Conservation (phyloP, 92 coral and sea anemone species). For the Siderastrea radians region DNA sequence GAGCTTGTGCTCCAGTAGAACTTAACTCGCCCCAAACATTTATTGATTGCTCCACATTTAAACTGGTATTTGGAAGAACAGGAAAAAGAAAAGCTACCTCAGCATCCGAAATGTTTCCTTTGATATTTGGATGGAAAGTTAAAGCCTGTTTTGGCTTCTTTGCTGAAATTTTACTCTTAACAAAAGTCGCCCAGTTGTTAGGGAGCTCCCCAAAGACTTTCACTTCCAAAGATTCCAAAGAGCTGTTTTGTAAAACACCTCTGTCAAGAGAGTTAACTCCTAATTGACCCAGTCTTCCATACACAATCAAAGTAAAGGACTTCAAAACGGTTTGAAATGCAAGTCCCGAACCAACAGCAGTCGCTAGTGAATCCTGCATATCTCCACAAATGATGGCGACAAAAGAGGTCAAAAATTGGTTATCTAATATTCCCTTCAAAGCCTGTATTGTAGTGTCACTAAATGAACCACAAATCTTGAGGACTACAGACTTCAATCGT, state of each 20-base stretch:
- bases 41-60: neutral
- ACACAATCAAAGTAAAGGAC: neutral
- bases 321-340: neutral
- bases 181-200: neutral
- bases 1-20: neutral
- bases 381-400: neutral
- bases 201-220: constrained; percentile 15
- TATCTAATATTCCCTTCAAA: neutral
- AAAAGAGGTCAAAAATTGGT: neutral
- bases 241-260: neutral
- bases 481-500: constrained; percentile 12
- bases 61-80: neutral
- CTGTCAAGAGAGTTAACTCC: neutral
- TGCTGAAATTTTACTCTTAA: neutral
- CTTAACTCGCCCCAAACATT: constrained; percentile 14
- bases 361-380: neutral
- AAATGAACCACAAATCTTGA: neutral
- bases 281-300: too few relatives aligned
- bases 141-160: neutral
- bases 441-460: neutral
- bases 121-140: neutral
- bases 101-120: neutral
- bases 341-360: constrained; percentile 1
- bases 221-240: neutral
- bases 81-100: neutral